Base-by-base conservation (phyloP, 2,888 invertebrate species). In the Orchesellides sinensis region DNA sequence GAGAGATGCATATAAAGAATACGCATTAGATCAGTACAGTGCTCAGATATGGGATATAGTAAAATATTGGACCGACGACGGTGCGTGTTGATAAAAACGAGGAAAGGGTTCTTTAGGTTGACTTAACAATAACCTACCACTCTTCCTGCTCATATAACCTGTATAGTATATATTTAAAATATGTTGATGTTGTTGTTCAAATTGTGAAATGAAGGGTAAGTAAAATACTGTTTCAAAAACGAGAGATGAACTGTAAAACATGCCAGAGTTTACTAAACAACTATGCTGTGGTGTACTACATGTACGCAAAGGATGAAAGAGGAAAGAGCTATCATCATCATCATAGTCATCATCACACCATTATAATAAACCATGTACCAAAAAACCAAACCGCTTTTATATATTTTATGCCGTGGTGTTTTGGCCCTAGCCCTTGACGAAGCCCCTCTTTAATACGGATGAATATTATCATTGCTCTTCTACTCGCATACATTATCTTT, bases 191-290 rank as follows among this genome's bases (percentile, higher is more conserved):
- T 69, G 69, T 69, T 77, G 32, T 69, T 77, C 59, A 79, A 70
- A 79, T 70, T 79, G 79, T 79, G 79, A 79, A 79, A 79, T 70
- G 79, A 79, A 79, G 79, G 79, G 79, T 79, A 70, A 79, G 79
- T 79, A 65, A 79, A 79, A 79, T 79, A 79, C 79, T 79, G 79
- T 70, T 79, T 79, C 79, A 29, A 79, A 79, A 79, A 70, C 79
- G 63, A 79, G 63, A 79, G 70, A 79, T 79, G 79, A 79, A 70
- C 79, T 79, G 69, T 79, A 70, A 61, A 79, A 79, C 79, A 79
- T 79, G 79, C 21, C 70, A 63, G 52, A 23, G 47, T 68, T 69
- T 69, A 35, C 35, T 25, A 52, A 56, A 69, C 40, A 47, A 25
- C 10, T 8, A n/a, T 35, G 12, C 19, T 27, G 14, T 2, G 19